These are phyloP conservation scores for Prionace glauca DNA, from an alignment of 2,797 vertebrate genomes.

Conservation along the genomic window DNA sequence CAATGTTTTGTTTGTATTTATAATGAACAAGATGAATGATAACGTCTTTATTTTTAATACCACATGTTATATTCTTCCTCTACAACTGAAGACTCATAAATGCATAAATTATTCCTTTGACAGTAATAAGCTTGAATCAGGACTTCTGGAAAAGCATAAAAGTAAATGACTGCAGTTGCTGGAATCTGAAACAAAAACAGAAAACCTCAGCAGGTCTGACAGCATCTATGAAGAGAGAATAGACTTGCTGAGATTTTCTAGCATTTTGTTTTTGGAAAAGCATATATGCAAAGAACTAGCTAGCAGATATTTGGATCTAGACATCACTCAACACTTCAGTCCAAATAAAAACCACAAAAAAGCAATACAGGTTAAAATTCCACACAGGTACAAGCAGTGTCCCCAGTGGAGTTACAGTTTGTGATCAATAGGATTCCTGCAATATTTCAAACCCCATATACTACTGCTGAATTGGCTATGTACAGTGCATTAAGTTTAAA, in stretches of 20 bases:
- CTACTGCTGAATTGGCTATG: neutral
- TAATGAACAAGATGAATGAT: neutral
- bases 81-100: neutral
- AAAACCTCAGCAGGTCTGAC: too few species aligned
- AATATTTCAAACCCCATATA: neutral
- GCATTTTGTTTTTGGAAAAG: too few species aligned
- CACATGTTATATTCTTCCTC: neutral
- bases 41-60: neutral
- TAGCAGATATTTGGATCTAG: neutral
- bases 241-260: too few species aligned
- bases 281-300: neutral
- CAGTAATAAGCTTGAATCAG: conserved; percentile 10
- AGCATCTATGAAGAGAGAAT: too few species aligned
- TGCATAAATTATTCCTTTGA: neutral
- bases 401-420: neutral
- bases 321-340: neutral
- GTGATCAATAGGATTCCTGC: neutral
- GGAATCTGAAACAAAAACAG: too few species aligned
- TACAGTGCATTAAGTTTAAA: neutral
- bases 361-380: neutral
- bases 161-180: too few species aligned
- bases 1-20: neutral
- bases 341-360: neutral
- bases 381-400: neutral
- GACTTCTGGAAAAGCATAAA: neutral